Evolutionary conservation across 2,888 invertebrate species (phyloP), one percentile per base, ranked within the genome.

Genomic region (Melanotus villosus): DNA sequence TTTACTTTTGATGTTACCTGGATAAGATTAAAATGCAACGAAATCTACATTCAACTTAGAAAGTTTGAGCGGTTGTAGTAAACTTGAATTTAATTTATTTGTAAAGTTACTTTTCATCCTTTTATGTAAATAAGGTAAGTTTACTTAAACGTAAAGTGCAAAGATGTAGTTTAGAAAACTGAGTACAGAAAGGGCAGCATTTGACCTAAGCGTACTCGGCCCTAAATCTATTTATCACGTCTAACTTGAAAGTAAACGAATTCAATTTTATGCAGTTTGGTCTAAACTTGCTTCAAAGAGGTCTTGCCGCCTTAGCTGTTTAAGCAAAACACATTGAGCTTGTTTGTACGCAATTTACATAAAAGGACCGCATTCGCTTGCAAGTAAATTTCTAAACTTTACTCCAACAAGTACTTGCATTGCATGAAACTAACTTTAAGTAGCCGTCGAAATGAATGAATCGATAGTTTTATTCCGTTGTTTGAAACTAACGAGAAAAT

Each of bases 341-440:
- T 57, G 57, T 65, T 65, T 57, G 57, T 47, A 58, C 26, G 26
- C 41, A 65, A 65, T 65, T 65, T 65, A 36, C 65, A 65, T 65
- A 58, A 65, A 65, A 59, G 50, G 58, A 26, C 50, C 36, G 36
- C 47, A 58, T 58, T 59, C 32, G 16, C 38, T n/a, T 58, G 30
- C 45, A 65, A 58, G 65, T 65, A 58, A 59, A 58, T 65, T 58
- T 65, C 34, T 19, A 12, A 60, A 65, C 58, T 58, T 62, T 62
- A 50, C 36, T 34, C 41, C 21, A 54, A 54, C 47, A 60, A 60
- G 47, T 60, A 47, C 32, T 32, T 14, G 19, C 30, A 16, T 45
- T 47, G 18, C 45, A 47, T 60, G 32, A 32, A 60, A 60, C 47
- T 32, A 47, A 23, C 16, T n/a, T 34, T 34, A 34, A 34, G 41